Evolutionary conservation across 2,888 invertebrate species (phyloP).

Genomic region (Eupithecia tripunctaria): DNA sequence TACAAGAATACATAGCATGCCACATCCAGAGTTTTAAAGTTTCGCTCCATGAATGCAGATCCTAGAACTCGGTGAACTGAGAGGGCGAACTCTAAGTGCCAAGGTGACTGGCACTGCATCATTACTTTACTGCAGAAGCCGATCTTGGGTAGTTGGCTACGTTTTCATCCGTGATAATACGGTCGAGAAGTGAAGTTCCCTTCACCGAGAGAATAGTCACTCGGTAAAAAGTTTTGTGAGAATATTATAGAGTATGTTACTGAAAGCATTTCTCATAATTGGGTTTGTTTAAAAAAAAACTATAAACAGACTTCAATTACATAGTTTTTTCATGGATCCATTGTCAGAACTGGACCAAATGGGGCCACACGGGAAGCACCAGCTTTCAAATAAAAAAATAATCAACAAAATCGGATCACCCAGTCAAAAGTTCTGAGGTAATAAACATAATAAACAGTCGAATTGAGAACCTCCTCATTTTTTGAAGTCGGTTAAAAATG

Average conservation of each 20-base stretch:
- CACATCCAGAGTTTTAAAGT: constrained; percentile 11
- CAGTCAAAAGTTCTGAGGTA: too few relatives aligned
- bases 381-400: too few relatives aligned
- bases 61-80: constrained; percentile 27
- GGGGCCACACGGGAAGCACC: too few relatives aligned
- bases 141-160: constrained; percentile 11
- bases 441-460: too few relatives aligned
- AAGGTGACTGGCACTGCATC: constrained; percentile 18
- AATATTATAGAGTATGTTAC: neutral
- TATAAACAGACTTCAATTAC: too few relatives aligned
- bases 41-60: constrained; percentile 12
- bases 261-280: neutral
- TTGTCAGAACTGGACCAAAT: too few relatives aligned
- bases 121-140: constrained; percentile 19
- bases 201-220: neutral
- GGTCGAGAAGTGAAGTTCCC: neutral
- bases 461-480: too few relatives aligned
- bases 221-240: constrained; percentile 3
- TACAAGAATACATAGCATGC: neutral
- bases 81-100: constrained; percentile 24
- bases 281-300: too few relatives aligned
- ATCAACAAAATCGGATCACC: too few relatives aligned
- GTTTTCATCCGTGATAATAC: constrained; percentile 6
- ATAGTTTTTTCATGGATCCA: too few relatives aligned
- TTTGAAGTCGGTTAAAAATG: too few relatives aligned